These are phyloP conservation scores for Sthenelais limicola DNA, from an alignment of 2,888 invertebrate species.

Conservation along the genomic window DNA sequence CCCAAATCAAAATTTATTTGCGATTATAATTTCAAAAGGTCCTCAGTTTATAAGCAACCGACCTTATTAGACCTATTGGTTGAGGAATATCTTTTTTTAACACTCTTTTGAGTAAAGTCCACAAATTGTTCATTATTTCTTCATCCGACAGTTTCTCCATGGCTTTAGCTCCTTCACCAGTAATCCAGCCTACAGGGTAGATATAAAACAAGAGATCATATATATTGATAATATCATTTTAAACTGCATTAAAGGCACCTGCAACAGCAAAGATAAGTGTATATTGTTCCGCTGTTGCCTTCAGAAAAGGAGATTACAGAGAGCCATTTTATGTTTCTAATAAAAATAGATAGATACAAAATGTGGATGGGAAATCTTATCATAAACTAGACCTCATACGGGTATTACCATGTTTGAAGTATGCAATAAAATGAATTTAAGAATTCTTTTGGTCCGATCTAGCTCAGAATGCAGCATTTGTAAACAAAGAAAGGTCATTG, in stretches of 20 bases:
- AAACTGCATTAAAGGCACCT: background rate
- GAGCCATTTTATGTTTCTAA: background rate
- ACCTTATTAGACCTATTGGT: conserved; percentile 1
- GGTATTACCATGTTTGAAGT: no score
- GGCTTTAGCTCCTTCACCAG: conserved; percentile 6
- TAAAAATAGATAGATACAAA: background rate
- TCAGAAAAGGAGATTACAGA: no score
- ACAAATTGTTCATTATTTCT: background rate
- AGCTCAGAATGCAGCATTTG: no score
- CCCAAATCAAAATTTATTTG: background rate
- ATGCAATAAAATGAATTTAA: no score
- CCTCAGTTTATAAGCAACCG: no score
- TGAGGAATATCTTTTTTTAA: background rate
- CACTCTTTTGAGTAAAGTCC: background rate
- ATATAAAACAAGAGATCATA: background rate
- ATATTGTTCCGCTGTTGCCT: no score
- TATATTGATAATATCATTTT: no score
- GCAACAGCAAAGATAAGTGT: background rate
- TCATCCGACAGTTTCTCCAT: conserved; percentile 14
- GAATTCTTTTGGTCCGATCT: no score
- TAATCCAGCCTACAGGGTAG: background rate
- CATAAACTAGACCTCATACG: background rate
- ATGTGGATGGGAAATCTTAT: no score
- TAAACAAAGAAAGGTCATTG: no score
- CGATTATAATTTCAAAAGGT: background rate